Evolutionary conservation across 2,797 vertebrate genomes (phyloP).

Genomic region (Morelia viridis): DNA sequence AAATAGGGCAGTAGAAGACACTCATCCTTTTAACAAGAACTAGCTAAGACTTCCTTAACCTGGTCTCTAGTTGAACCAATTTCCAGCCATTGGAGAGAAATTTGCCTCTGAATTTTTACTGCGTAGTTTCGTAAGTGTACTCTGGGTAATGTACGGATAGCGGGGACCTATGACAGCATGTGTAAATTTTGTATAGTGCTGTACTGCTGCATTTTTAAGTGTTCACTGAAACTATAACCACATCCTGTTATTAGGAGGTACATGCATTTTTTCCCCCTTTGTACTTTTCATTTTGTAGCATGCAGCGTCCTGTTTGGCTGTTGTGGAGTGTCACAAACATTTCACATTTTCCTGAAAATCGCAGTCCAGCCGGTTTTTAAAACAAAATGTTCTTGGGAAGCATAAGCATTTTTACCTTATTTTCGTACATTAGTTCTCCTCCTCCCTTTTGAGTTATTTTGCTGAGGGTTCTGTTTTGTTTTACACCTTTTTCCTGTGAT

Average conservation of each 20-base stretch:
- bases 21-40: neutral
- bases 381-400: neutral
- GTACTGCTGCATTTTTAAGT: neutral
- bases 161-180: neutral
- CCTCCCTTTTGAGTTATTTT: neutral
- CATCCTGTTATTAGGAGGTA: conserved; percentile 47
- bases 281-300: conserved; percentile 4
- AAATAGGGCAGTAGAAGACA: neutral
- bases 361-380: neutral
- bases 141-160: neutral
- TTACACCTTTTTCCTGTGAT: neutral
- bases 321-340: neutral
- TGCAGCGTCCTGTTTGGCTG: neutral
- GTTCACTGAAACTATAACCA: neutral
- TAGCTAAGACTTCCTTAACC: neutral
- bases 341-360: neutral
- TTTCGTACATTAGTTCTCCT: neutral
- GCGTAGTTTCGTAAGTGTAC: too few relatives aligned
- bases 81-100: neutral
- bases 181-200: neutral
- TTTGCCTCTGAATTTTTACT: neutral
- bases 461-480: neutral
- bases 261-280: neutral
- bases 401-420: neutral
- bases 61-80: neutral